Evolutionary conservation across 1,140 invertebrate genomes (phyloP).

Genomic region (Pomacea maculata): DNA sequence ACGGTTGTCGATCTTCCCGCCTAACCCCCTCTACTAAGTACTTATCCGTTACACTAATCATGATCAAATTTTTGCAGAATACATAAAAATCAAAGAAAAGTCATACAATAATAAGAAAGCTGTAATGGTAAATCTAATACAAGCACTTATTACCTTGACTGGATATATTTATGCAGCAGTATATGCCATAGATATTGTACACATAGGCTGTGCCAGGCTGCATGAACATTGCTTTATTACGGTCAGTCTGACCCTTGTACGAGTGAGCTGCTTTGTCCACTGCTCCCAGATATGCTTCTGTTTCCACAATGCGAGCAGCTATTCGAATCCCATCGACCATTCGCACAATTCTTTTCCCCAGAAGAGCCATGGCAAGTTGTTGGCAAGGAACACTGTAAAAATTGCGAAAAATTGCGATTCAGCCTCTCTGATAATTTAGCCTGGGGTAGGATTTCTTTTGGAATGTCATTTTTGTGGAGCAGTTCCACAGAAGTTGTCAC

Average conservation of each 20-base stretch:
- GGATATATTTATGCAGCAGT: slow-evolving; percentile 85
- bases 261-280: slow-evolving; percentile 80
- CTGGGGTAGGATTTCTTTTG: background rate
- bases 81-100: no score
- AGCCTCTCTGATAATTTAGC: slow-evolving; percentile 17
- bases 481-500: no score
- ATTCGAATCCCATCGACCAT: slow-evolving; percentile 50
- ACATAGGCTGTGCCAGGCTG: slow-evolving; percentile 81
- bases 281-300: slow-evolving; percentile 79
- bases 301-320: slow-evolving; percentile 80
- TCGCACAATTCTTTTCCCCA: slow-evolving; percentile 73
- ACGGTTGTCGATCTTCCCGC: no score
- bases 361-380: slow-evolving; percentile 70
- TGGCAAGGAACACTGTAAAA: slow-evolving; percentile 53
- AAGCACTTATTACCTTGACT: slow-evolving; percentile 69
- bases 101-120: no score
- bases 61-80: no score
- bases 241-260: slow-evolving; percentile 74
- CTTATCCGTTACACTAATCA: no score
- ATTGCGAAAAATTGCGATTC: slow-evolving; percentile 41
- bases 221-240: slow-evolving; percentile 84
- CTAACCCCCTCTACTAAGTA: no score
- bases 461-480: no score
- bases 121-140: no score
- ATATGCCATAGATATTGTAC: slow-evolving; percentile 85